Base-by-base conservation (phyloP, 2,113 vertebrate species). In the Plestiodon gilberti region DNA sequence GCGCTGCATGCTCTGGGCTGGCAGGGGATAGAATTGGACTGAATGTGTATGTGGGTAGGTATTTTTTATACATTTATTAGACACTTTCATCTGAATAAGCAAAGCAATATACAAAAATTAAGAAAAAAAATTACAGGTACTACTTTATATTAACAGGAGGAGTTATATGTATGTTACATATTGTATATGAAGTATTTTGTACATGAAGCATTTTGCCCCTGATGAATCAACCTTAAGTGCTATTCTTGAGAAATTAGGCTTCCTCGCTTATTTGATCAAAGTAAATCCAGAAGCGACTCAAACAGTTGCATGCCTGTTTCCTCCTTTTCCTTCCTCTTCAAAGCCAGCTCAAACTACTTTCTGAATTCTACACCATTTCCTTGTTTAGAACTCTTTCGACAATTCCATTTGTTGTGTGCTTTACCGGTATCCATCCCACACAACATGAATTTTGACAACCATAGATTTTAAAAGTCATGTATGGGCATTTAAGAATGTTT, bases 241-340 rank as follows among this genome's bases (percentile, higher is more conserved):
- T 23, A 22, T 57, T 73, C 81, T 71, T 83, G 48, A 57, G 57
- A 20, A 10, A 82, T 48, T 48, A 8, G 22, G 15, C 13, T 17
- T 25, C 15, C 69, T 9, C 6, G 7, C 33, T 57, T 82, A 30
- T 38, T 52, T 83, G 81, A 28, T 25, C 43, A 38, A 62, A 87
- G 33, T 35, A 55, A 0, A 43, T 43, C 3, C 38, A 61, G n/a
- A 48, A 22, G 18, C 28, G n/a, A 18, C 35, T 70, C 28, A 61
- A 67, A 1, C 0, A 0, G 13, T 5, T 48, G 9, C 17, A 52
- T 86, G 55, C 28, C 15, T 48, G 11, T 23, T 85, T 85, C 74
- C 62, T 67, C 57, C 8, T 14, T 17, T 48, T 40, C 0, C 0
- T 10, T 71, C 35, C 67, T 64, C 10, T 38, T n/a, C 25, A 55